Evolutionary conservation across 2,888 invertebrate genomes (phyloP).

Genomic region (Aphodius sticticus): DNA sequence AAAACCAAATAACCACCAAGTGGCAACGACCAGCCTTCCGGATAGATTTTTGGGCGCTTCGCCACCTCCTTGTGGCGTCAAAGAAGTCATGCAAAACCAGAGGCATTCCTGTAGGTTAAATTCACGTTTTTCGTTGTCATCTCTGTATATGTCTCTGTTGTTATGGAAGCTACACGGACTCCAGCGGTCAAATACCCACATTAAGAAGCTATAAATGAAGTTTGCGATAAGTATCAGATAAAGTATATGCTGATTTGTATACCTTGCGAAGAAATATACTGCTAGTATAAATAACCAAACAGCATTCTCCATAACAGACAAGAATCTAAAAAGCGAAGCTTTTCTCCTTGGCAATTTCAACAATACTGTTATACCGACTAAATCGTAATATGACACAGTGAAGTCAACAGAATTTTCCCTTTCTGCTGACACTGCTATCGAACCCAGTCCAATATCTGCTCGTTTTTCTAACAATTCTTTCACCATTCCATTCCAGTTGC

Average conservation of each 20-base stretch:
- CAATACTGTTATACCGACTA: constrained; percentile 92
- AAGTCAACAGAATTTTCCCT: too few species aligned
- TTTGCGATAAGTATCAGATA: constrained; percentile 46
- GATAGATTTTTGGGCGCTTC: too few species aligned
- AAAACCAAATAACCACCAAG: too few species aligned
- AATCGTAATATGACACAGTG: too few species aligned
- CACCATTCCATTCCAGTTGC: constrained; percentile 69
- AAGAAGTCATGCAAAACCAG: too few species aligned
- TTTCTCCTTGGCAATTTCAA: constrained; percentile 90
- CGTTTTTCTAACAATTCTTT: constrained; percentile 75
- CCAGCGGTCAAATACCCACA: constrained; percentile 97
- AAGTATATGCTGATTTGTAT: too few species aligned
- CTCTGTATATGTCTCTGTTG: constrained; percentile 89
- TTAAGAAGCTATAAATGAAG: constrained; percentile 71
- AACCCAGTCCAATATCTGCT: constrained; percentile 93
- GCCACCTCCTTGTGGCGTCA: too few species aligned
- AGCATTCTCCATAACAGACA: constrained; percentile 93
- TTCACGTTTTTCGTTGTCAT: constrained; percentile 92
- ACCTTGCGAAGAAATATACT: constrained; percentile 94
- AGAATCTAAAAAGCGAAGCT: constrained; percentile 94
- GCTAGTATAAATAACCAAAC: constrained; percentile 97
- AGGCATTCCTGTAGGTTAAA: constrained; percentile 95
- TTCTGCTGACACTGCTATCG: constrained; percentile 98
- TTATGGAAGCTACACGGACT: constrained; percentile 98
- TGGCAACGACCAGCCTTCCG: too few species aligned